A percentile compares a stretch with the other conserved stretches of the same genome.
Conservation (phyloP, 1,140 invertebrate species). For the Procambarus clarkii region DNA sequence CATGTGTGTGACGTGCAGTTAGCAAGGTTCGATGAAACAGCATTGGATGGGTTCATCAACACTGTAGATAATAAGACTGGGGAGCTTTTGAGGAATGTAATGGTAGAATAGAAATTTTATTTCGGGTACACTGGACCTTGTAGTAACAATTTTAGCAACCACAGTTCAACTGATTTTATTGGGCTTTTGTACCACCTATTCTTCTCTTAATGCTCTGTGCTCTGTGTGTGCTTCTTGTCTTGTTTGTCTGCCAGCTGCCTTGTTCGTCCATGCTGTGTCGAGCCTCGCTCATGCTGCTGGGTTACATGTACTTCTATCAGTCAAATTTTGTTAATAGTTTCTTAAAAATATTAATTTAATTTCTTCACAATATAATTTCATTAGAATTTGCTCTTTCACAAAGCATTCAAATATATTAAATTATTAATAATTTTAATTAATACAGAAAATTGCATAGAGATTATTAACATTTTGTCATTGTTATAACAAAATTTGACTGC, state of each 20-base stretch:
- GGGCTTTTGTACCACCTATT: conserved; percentile 73
- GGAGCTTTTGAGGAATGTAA: neutral
- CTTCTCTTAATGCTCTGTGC: conserved; percentile 61
- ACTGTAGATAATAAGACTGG: conserved; percentile 51
- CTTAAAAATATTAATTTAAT: neutral
- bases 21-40: conserved; percentile 73
- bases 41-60: conserved; percentile 60
- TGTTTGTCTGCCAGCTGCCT: conserved; percentile 28
- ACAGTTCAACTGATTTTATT: conserved; percentile 76
- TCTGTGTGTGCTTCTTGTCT: conserved; percentile 55
- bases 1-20: conserved; percentile 57
- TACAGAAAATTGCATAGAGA: neutral
- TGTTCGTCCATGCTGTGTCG: conserved; percentile 72
- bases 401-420: neutral
- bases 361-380: neutral
- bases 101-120: conserved; percentile 48
- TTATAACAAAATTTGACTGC: neutral
- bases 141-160: conserved; percentile 51
- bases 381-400: too few relatives aligned
- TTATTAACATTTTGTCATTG: neutral
- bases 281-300: conserved; percentile 70
- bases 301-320: conserved; percentile 42
- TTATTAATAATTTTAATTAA: neutral
- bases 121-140: conserved; percentile 44
- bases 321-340: conserved; percentile 15